Conservation (phyloP, 2,888 invertebrate genomes). For the Parascotia fuliginaria region DNA sequence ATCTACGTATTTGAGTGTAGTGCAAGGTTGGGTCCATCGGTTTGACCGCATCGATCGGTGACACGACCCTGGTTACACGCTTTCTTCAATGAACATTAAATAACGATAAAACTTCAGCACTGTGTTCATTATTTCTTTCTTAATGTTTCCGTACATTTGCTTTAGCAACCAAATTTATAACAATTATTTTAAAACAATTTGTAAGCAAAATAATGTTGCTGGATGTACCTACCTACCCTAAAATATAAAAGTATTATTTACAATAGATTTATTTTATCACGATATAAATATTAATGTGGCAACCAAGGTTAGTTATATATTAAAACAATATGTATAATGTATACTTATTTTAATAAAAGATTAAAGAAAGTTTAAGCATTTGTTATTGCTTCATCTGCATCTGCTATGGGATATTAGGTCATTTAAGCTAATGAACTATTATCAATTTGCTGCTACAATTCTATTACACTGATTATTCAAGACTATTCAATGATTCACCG, state of each 20-base stretch:
- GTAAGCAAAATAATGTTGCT: too few relatives aligned
- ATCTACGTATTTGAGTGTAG: constrained; percentile 28
- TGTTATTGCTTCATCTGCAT: too few relatives aligned
- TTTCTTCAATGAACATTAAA: constrained; percentile 39
- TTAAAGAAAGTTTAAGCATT: too few relatives aligned
- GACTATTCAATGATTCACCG: neutral
- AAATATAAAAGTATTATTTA: neutral
- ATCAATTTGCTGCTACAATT: neutral
- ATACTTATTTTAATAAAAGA: too few relatives aligned
- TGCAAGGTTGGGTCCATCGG: constrained; percentile 63
- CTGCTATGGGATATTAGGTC: too few relatives aligned
- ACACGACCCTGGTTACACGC: constrained; percentile 52
- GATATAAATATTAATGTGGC: too few relatives aligned
- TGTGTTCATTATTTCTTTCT: constrained; percentile 4
- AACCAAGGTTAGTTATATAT: too few relatives aligned
- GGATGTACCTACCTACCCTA: too few relatives aligned
- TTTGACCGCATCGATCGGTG: constrained; percentile 70
- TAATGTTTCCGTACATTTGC: neutral
- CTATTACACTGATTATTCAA: neutral
- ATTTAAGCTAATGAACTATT: neutral
- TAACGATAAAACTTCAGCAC: constrained; percentile 19
- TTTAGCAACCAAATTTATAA: neutral
- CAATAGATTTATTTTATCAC: too few relatives aligned
- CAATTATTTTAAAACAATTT: neutral
- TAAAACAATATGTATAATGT: too few relatives aligned